Evolutionary conservation across 2,113 vertebrate species (phyloP).

Genomic region (Petaurus breviceps): DNA sequence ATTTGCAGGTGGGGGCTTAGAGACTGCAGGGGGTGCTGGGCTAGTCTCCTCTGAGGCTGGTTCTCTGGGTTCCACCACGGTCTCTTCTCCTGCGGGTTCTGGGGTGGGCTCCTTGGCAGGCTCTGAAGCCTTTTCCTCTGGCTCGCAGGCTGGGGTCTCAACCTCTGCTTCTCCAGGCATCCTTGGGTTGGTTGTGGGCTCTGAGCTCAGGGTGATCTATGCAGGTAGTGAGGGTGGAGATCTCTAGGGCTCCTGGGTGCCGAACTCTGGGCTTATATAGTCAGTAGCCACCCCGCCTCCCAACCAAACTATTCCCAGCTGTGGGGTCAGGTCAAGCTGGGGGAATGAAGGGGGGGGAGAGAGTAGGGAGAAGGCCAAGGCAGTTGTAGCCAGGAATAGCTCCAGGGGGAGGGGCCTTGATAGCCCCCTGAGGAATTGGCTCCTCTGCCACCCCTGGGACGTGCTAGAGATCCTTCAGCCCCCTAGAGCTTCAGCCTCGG

Average conservation of each 20-base stretch:
- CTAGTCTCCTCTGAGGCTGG: not conserved
- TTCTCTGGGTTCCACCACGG: not conserved
- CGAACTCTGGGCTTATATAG: slow-evolving; percentile 70
- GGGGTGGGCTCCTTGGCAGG: not conserved
- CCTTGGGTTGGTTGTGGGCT: not conserved
- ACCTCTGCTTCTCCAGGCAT: slow-evolving; percentile 55
- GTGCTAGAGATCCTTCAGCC: not conserved
- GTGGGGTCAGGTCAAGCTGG: slow-evolving; percentile 78
- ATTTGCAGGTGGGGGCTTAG: not conserved
- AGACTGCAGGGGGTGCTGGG: not conserved
- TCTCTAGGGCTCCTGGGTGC: slow-evolving; percentile 42
- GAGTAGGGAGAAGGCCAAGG: not conserved
- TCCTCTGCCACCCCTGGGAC: slow-evolving; percentile 14
- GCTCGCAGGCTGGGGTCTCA: not conserved
- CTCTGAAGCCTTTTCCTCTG: slow-evolving; percentile 12
- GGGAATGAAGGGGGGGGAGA: slow-evolving; percentile 52
- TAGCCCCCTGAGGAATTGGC: slow-evolving; percentile 58
- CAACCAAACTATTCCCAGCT: slow-evolving; percentile 72
- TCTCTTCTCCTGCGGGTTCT: not conserved
- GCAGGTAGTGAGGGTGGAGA: not conserved
- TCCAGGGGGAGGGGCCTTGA: slow-evolving; percentile 59
- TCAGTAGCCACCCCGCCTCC: slow-evolving; percentile 65
- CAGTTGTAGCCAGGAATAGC: slow-evolving; percentile 73
- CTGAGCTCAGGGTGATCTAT: not conserved
- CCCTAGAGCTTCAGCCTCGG: not conserved